Evolutionary conservation across 2,888 invertebrate genomes (phyloP), one percentile per base, ranked within the genome.

Genomic region (Bombyx huttoni): DNA sequence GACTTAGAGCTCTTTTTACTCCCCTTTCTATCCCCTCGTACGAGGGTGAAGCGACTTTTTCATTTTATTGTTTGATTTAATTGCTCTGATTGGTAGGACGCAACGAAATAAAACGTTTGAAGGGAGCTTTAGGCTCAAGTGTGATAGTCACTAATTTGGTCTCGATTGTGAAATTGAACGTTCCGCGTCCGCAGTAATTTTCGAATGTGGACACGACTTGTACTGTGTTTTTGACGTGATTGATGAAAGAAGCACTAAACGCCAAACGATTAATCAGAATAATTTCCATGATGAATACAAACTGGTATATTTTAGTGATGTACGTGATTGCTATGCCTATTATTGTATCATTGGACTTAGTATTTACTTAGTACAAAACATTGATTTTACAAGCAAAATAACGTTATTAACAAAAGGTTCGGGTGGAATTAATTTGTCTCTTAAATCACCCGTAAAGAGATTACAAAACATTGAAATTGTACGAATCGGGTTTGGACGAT

Each of bases 61-160:
- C 70, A 65, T 73, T 76, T 75, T 73, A 72, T 74, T 75, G 68
- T 75, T 65, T 71, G 74, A n/a, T n/a, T 76, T 81, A 82, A 81
- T 81, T 81, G 81, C 75, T 76, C 70, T 79, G 82, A 82, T 83
- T 81, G 82, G 79, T 77, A 74, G 78, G 74, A 72, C 68, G 71
- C 72, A 67, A 69, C 67, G 74, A 72, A 78, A 77, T 75, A 77
- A 75, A 81, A 74, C 73, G 69, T 73, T 76, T 68, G 65, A 64
- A 60, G 63, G 73, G 70, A 75, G 78, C 75, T 73, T 70, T 68
- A 69, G 69, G 64, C 68, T 64, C 64, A 67, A 70, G 73, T 70
- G 69, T 67, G 64, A 59, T 65, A 69, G 62, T 64, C 70, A 71
- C 63, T 75, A 71, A 78, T 78, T 77, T 70, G 65, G 70, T 65